Percentiles rank a stretch among this genome's conserved stretches.
phyloP scores from a whole-genome alignment of 2,888 invertebrate genomes.

The Petrophora chlorosata region DNA sequence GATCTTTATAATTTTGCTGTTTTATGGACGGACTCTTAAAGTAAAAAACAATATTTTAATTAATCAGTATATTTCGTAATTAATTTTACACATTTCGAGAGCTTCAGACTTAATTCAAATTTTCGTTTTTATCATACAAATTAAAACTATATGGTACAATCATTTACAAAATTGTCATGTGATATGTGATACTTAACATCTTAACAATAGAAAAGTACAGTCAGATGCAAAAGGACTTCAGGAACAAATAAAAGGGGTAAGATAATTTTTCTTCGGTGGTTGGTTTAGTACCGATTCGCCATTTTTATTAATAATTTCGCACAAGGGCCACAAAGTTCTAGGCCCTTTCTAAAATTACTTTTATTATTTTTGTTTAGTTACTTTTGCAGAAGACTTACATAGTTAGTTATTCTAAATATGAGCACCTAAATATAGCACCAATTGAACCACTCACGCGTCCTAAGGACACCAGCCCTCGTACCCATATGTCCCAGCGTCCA shows the following conservation, averaged over 20 bases:
- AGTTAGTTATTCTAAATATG: conserved; percentile 40
- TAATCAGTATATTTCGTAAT: conserved; percentile 63
- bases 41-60: conserved; percentile 38
- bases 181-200: conserved; percentile 63
- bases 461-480: too few species aligned
- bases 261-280: too few species aligned
- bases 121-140: conserved; percentile 62
- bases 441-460: too few species aligned
- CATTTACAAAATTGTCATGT: conserved; percentile 79
- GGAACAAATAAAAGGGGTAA: too few species aligned
- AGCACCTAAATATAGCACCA: conserved; percentile 72
- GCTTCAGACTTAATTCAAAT: conserved; percentile 53
- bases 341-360: neutral
- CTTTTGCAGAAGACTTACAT: conserved; percentile 25
- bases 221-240: conserved; percentile 26
- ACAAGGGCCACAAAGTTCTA: too few species aligned
- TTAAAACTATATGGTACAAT: conserved; percentile 77
- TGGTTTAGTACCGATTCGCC: too few species aligned
- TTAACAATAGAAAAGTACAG: conserved; percentile 36
- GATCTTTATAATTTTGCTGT: too few species aligned
- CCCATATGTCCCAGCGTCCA: too few species aligned
- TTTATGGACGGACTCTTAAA: too few species aligned
- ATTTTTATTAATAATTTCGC: too few species aligned
- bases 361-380: conserved; percentile 6
- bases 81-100: conserved; percentile 63